Evolutionary conservation across 1,140 invertebrate species (phyloP).

Genomic region (Drosophila takahashii): DNA sequence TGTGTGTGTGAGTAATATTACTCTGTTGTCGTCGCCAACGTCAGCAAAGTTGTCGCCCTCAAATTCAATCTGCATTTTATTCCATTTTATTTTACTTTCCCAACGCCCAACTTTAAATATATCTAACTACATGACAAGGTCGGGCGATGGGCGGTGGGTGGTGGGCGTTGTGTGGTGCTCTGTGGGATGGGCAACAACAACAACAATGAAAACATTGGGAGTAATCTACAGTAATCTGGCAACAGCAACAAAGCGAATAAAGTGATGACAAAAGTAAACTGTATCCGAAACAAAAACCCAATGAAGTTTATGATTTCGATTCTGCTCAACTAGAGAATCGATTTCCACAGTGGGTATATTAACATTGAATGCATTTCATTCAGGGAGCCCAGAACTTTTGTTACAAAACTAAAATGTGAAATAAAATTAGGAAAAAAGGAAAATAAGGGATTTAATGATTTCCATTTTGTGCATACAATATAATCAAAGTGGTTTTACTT

Average conservation of each 20-base stretch:
- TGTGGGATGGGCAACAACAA: not conserved
- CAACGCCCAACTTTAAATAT: slow-evolving; percentile 62
- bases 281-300: slow-evolving; percentile 4
- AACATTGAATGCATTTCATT: slow-evolving; percentile 1
- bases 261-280: slow-evolving; percentile 33
- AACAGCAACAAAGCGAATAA: slow-evolving; percentile 34
- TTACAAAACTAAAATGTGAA: not conserved
- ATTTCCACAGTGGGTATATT: slow-evolving; percentile 15
- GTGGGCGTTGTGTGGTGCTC: not conserved
- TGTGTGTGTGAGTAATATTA: slow-evolving; percentile 57
- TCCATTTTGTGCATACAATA: not conserved
- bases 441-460: slow-evolving; percentile 12
- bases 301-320: slow-evolving; percentile 15
- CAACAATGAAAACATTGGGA: slow-evolving; percentile 11
- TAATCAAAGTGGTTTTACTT: slow-evolving; percentile 1
- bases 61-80: slow-evolving; percentile 78
- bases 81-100: slow-evolving; percentile 55
- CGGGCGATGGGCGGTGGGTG: slow-evolving; percentile 3
- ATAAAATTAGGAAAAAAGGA: not conserved
- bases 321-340: slow-evolving; percentile 15
- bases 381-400: slow-evolving; percentile 1
- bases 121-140: slow-evolving; percentile 39
- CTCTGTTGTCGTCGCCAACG: slow-evolving; percentile 62
- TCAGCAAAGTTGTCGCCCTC: slow-evolving; percentile 68
- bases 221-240: slow-evolving; percentile 46